Evolutionary conservation across 1,140 invertebrate genomes (phyloP).

Genomic region (Lordiphosa stackelbergi): DNA sequence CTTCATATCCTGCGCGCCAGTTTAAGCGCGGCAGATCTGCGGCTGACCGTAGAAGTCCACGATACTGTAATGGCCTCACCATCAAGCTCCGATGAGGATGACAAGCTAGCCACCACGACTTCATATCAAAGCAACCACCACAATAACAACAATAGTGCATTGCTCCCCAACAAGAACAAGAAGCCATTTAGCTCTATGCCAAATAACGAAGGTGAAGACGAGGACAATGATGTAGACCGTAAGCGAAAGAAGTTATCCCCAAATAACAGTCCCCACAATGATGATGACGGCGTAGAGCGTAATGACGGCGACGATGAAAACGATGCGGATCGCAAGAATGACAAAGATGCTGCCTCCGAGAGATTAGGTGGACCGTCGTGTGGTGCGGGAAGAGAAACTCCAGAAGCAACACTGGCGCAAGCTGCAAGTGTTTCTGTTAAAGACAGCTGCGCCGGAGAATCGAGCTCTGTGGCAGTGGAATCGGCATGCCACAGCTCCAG

Average conservation of each 20-base stretch:
- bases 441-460: not conserved
- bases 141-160: slow-evolving; percentile 11
- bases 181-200: slow-evolving; percentile 1
- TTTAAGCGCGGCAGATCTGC: slow-evolving; percentile 1
- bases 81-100: slow-evolving; percentile 17
- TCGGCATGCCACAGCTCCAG: not conserved
- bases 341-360: not conserved
- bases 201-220: slow-evolving; percentile 1
- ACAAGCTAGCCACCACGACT: slow-evolving; percentile 10
- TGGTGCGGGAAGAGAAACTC: not conserved
- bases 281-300: not conserved
- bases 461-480: slow-evolving; percentile 3
- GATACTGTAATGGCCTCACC: slow-evolving; percentile 45
- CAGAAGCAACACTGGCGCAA: not conserved
- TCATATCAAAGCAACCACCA: slow-evolving; percentile 6
- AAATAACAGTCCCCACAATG: slow-evolving; percentile 1
- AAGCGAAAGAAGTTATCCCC: slow-evolving; percentile 28
- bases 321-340: slow-evolving; percentile 7
- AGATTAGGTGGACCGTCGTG: slow-evolving; percentile 1
- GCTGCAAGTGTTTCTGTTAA: not conserved
- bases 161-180: slow-evolving; percentile 10
- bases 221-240: slow-evolving; percentile 5
- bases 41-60: not conserved
- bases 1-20: slow-evolving; percentile 1
- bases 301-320: not conserved